A percentile compares a stretch with the other conserved stretches of the same genome.
Evolutionary conservation across 1,140 invertebrate genomes (phyloP).

Genomic region (Carposina sasakii): DNA sequence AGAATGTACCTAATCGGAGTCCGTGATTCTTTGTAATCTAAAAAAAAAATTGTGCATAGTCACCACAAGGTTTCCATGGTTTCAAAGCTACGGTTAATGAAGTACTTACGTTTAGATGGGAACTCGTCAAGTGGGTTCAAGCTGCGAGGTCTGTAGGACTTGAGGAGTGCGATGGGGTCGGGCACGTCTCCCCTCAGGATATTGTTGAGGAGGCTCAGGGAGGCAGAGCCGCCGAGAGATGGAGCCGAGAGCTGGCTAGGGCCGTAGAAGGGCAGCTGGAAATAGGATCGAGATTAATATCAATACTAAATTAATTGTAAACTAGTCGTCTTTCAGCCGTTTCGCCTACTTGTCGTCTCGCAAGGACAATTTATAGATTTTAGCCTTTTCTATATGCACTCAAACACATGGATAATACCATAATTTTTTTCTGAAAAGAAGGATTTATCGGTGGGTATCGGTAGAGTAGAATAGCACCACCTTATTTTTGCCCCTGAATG

Average conservation of each 20-base stretch:
- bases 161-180: conserved; percentile 60
- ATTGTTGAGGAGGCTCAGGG: conserved; percentile 75
- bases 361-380: too few species aligned
- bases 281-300: conserved; percentile 7
- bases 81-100: background rate
- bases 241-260: conserved; percentile 21
- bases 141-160: conserved; percentile 69
- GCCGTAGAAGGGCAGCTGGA: conserved; percentile 29
- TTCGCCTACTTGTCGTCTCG: too few species aligned
- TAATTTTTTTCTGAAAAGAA: too few species aligned
- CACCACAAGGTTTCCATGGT: background rate
- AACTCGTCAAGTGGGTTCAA: conserved; percentile 70
- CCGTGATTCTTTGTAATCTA: too few species aligned
- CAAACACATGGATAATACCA: too few species aligned
- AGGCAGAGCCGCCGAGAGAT: conserved; percentile 31
- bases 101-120: conserved; percentile 70
- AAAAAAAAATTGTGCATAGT: too few species aligned
- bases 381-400: too few species aligned
- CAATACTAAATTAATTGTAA: conserved; percentile 1
- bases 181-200: conserved; percentile 74
- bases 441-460: too few species aligned
- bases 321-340: conserved; percentile 1
- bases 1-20: too few species aligned
- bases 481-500: too few species aligned
- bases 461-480: too few species aligned